Base-by-base conservation (phyloP, 2,888 invertebrate species). In the Ctenicera cuprea region DNA sequence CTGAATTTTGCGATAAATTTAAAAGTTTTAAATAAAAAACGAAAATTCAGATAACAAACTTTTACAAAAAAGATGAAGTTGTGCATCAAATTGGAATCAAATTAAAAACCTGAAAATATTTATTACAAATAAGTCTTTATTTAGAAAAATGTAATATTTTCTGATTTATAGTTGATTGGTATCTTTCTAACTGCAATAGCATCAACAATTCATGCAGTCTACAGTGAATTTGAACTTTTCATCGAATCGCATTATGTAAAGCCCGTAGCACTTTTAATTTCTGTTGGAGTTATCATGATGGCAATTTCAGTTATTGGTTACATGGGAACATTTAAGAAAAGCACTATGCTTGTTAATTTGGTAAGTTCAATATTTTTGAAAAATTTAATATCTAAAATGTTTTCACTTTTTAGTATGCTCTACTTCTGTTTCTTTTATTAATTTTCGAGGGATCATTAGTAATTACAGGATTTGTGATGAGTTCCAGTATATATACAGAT, bases 161-260 rank as follows among this genome's bases (percentile, higher is more conserved):
- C n/a, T n/a, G n/a, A 33, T 52, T 52, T 52, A n/a, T 12, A 52
- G 52, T n/a, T 52, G 26, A 52, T 52, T 30, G 52, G 52, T 12
- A 14, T 52, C n/a, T 9, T 26, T 1, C 12, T 52, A 14, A 52
- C 26, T 5, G 14, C 52, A 3, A n/a, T 52, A n/a, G 52, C 26
- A 20, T 22, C 52, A 12, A 12, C 14, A n/a, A 20, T 52, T 12
- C 52, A 52, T 30, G 30, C 52, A 14, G 30, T 30, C 12, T 52
- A 52, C 52, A 52, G n/a, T 12, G 52, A 52, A 22, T 52, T 52
- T 52, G 52, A 52, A 52, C 1, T 12, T 7, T 52, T 52, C 12
- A 52, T 52, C 14, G 52, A 52, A 14, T 26, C 52, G 1, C 7
- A n/a, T 3, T 26, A 26, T 30, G 4, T 52, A 2, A 22, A 14